Evolutionary conservation across 2,888 invertebrate species (phyloP).

Genomic region (Argyra leucocephala): DNA sequence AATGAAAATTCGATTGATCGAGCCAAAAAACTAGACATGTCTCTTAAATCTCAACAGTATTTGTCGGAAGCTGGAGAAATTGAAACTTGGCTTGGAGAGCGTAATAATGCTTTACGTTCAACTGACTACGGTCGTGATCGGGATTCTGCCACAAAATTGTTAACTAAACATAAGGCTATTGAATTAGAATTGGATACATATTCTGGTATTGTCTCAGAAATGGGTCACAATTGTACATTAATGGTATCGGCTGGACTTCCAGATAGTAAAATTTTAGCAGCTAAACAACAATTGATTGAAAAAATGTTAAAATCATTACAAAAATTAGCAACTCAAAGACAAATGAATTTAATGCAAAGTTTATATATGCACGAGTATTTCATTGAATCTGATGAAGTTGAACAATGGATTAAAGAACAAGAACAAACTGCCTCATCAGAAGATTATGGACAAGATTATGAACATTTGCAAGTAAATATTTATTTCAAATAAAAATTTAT

Average conservation of each 20-base stretch:
- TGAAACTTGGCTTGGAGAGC: conserved; percentile 86
- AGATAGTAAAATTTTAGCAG: conserved; percentile 69
- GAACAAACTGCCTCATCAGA: conserved; percentile 80
- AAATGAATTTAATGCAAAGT: conserved; percentile 81
- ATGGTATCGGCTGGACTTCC: conserved; percentile 76
- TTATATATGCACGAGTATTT: conserved; percentile 86
- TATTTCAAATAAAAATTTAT: not conserved
- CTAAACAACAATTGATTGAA: conserved; percentile 63
- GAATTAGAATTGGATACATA: conserved; percentile 87
- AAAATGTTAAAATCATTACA: conserved; percentile 73
- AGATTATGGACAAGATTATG: conserved; percentile 91
- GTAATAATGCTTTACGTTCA: conserved; percentile 68
- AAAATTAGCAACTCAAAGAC: conserved; percentile 65
- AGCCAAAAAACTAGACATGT: conserved; percentile 69
- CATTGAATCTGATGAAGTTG: conserved; percentile 79
- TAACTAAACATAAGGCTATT: conserved; percentile 90
- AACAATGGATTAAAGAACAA: conserved; percentile 87
- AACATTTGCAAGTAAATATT: conserved; percentile 64
- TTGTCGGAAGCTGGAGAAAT: conserved; percentile 84
- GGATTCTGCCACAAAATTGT: conserved; percentile 80
- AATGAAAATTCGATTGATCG: conserved; percentile 61
- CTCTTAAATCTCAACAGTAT: conserved; percentile 83
- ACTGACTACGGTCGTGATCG: conserved; percentile 82
- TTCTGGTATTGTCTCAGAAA: conserved; percentile 82
- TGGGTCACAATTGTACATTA: conserved; percentile 74